Percentiles rank a stretch among this genome's conserved stretches.
These are phyloP conservation scores for Megalonaias nervosa DNA, from an alignment of 1,140 invertebrate species.

Conservation along the genomic window DNA sequence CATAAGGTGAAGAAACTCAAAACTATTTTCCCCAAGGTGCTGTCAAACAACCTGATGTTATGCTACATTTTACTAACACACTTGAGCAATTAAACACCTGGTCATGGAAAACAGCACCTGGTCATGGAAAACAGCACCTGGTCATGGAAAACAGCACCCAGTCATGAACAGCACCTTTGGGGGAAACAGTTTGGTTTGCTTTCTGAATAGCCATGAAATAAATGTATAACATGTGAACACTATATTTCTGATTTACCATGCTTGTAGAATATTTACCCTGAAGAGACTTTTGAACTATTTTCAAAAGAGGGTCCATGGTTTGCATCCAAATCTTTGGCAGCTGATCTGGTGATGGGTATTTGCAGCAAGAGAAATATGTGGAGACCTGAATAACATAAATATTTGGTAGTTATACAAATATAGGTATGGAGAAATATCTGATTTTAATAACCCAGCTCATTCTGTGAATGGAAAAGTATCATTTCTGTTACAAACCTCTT, in stretches of 20 bases:
- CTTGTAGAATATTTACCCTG: constrained; percentile 66
- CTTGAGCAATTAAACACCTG: neutral
- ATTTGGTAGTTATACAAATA: no score
- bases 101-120: neutral
- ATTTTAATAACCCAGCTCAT: no score
- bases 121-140: neutral
- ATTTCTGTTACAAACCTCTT: no score
- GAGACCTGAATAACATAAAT: constrained; percentile 69
- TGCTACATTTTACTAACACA: neutral
- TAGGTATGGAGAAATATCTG: no score
- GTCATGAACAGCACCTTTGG: neutral
- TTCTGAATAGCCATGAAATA: neutral
- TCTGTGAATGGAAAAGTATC: no score
- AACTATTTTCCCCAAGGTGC: neutral
- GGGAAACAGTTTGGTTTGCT: neutral
- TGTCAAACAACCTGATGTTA: neutral
- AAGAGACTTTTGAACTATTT: constrained; percentile 73
- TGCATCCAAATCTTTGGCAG: constrained; percentile 84
- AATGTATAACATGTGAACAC: neutral
- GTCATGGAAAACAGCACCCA: no score
- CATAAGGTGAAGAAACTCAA: neutral
- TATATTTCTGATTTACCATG: neutral
- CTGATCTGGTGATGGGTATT: constrained; percentile 79
- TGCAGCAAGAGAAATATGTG: constrained; percentile 81
- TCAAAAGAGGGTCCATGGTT: constrained; percentile 80